phyloP scores from a whole-genome alignment of 2,888 invertebrate species.

The Tipula vernalis region DNA sequence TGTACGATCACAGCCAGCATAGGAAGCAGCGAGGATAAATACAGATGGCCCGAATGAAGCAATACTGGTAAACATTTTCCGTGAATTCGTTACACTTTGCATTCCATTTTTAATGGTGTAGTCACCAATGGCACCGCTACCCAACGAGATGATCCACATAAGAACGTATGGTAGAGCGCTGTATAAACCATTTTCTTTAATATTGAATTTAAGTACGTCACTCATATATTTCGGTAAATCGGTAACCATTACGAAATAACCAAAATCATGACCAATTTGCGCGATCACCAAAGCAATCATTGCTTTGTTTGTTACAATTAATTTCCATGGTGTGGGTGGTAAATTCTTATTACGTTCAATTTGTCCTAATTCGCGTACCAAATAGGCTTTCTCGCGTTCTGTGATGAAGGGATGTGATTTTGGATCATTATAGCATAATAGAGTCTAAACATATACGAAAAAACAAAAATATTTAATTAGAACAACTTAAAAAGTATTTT shows the following conservation, averaged over 20 bases:
- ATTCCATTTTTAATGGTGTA: conserved; percentile 47
- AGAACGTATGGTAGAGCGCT: conserved; percentile 47
- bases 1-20: conserved; percentile 50
- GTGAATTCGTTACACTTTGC: conserved; percentile 42
- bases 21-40: conserved; percentile 54
- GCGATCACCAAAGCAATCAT: conserved; percentile 64
- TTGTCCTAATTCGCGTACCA: conserved; percentile 50
- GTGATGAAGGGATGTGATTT: conserved; percentile 61
- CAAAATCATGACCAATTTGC: conserved; percentile 55
- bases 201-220: conserved; percentile 45
- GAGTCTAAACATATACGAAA: conserved; percentile 31
- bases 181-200: conserved; percentile 45
- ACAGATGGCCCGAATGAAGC: conserved; percentile 55
- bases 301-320: conserved; percentile 55
- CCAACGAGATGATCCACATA: conserved; percentile 47
- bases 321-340: conserved; percentile 56
- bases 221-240: conserved; percentile 52
- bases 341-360: conserved; percentile 40
- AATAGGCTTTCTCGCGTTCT: conserved; percentile 53
- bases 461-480: not conserved
- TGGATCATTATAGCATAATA: conserved; percentile 54
- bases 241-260: conserved; percentile 51
- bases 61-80: conserved; percentile 54
- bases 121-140: conserved; percentile 54
- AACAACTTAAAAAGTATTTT: not conserved